Base-by-base conservation (phyloP, 2,888 invertebrate species). In the Sarcophaga caerulescens region DNA sequence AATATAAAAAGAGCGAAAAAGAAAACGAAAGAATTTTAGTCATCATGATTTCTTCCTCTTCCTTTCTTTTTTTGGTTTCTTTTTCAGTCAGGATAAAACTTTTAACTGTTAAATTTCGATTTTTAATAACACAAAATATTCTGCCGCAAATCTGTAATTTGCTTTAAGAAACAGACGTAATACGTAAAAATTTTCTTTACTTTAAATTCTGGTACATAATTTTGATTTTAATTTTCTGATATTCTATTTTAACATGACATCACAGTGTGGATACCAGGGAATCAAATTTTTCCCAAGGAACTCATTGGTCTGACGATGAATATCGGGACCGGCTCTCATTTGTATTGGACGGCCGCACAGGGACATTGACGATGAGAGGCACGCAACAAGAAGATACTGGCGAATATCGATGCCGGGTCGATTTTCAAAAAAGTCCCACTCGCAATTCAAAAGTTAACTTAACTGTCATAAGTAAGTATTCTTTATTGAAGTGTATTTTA, bases 361-460 rank as follows among this genome's bases (percentile, higher is more conserved):
- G 97, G 4, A 96, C 96, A 87, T 94, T 98, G 88, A 95, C 95
- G 89, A 94, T 97, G 84, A 96, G 96, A 92, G 95, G 95, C 89
- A 96, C 97, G 75, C 94, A 95, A 78, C 96, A 96, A 86, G 94
- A 94, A 63, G 98, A 98, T 91, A 96, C 96, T 2, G 98, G 97
- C 17, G 94, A 97, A 87, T 98, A 98, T 94, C 95, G 97, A 86
- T 98, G 98, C 93, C 94, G 98, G 84, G 97, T 98, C 8, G 98
- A 98, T 94, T 98, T 98, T 94, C 96, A 96, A 92, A 96, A 97
- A 92, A 97, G 97, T 14, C 98, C 97, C 0, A 98, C 98, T 3
- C 95, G 97, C 89, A 97, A 98, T 93, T 95, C 96, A 90, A 96
- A 96, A 94, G 96, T 98, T 93, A 97, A 97, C 93, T 95, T 98